Conservation (phyloP, 2,888 invertebrate genomes). For the Brassicogethes aeneus region DNA sequence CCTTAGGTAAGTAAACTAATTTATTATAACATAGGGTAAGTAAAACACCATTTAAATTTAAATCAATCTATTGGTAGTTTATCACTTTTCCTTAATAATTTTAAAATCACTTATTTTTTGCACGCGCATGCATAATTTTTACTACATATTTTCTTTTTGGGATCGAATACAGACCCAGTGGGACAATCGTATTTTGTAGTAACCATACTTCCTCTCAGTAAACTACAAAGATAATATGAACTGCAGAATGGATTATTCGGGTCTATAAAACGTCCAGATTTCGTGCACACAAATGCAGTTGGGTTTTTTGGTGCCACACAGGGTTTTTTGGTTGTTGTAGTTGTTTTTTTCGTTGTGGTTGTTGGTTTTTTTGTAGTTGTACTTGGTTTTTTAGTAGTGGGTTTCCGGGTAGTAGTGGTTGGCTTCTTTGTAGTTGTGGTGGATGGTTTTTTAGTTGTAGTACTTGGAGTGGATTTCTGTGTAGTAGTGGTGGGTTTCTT, state of each 20-base stretch:
- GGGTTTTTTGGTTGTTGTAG: not conserved
- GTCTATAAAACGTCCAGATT: not conserved
- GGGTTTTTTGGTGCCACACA: not conserved
- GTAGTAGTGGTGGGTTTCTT: not conserved
- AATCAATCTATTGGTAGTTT: too few relatives aligned
- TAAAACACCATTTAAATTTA: too few relatives aligned
- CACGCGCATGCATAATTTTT: not conserved
- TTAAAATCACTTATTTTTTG: too few relatives aligned
- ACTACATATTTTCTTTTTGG: not conserved
- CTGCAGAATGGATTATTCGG: not conserved
- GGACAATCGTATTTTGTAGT: not conserved
- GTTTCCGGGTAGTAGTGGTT: not conserved
- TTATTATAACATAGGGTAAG: too few relatives aligned
- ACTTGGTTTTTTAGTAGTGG: not conserved
- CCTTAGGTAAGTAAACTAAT: too few relatives aligned
- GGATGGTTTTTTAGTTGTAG: not conserved
- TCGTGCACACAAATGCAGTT: not conserved
- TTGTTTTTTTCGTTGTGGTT: not conserved
- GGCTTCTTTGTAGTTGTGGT: not conserved
- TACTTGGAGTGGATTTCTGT: not conserved
- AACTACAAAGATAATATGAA: slow-evolving; percentile 5
- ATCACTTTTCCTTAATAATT: too few relatives aligned
- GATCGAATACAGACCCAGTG: not conserved
- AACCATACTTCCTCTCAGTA: not conserved
- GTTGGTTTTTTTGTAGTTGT: not conserved